Conservation (phyloP, 92 coral and sea anemone genomes). For the Porites cylindrica region DNA sequence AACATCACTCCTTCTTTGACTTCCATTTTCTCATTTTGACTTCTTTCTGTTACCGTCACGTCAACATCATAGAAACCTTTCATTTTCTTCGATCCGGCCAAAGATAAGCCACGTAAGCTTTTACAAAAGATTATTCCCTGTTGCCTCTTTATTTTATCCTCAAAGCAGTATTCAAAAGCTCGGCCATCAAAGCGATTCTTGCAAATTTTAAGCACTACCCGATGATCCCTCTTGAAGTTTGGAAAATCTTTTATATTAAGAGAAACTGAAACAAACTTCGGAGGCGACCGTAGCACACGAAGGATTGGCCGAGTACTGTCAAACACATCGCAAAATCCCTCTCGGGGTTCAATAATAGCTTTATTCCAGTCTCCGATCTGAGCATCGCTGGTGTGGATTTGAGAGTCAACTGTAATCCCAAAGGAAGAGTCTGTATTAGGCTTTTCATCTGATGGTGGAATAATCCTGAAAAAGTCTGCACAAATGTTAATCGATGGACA, state of each 20-base stretch:
- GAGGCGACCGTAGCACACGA: slow-evolving; percentile 32
- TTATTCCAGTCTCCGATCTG: slow-evolving; percentile 11
- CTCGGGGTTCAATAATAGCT: not conserved
- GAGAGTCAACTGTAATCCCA: not conserved
- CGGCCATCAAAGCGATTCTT: not conserved
- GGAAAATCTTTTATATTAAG: slow-evolving; percentile 14
- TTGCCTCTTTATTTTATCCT: not conserved
- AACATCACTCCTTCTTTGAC: slow-evolving; percentile 19
- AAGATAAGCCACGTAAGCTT: not conserved
- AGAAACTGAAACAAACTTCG: not conserved
- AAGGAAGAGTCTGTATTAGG: not conserved
- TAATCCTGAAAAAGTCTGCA: slow-evolving; percentile 33
- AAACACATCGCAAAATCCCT: not conserved
- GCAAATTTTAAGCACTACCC: slow-evolving; percentile 12
- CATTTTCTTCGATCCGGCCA: not conserved
- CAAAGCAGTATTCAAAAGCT: not conserved
- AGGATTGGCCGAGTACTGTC: slow-evolving; percentile 28
- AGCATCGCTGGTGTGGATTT: not conserved
- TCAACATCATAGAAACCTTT: slow-evolving; percentile 6
- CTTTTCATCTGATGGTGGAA: not conserved
- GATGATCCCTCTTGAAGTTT: slow-evolving; percentile 8
- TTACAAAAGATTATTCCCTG: too few species aligned
- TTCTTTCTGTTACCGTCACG: slow-evolving; percentile 12
- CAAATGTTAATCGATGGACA: slow-evolving; percentile 19
- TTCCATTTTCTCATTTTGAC: slow-evolving; percentile 10